Evolutionary conservation across 2,888 invertebrate species (phyloP), one percentile per base, ranked within the genome.

Genomic region (Trilocha varians): DNA sequence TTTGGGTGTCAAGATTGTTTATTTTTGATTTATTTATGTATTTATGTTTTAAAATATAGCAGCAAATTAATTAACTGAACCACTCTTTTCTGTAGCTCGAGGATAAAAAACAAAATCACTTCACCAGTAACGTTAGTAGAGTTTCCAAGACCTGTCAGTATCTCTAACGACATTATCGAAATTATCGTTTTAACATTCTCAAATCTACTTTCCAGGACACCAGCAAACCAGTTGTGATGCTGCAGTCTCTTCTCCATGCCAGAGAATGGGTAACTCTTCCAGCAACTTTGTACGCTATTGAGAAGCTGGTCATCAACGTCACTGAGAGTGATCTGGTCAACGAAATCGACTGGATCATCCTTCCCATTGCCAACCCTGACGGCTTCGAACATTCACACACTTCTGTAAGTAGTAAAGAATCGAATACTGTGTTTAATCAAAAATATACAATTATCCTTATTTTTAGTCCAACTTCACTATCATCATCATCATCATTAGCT

Each of bases 201-300:
- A 8, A 1, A 13, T n/a, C 9, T 34, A 34, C 3, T 55, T 58
- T n/a, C 3, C 58, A 75, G 62, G 74, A 80, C 32, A 44, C 34
- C n/a, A 61, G 52, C 0, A 89, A 89, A 46, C 90, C 90, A 0
- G 69, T 86, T 0, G 77, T 91, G 34, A 74, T 89, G 53, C 64
- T 90, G 34, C 88, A 90, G 49, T 89, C 87, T 9, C 87, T 89
- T 1, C 85, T 90, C 16, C 90, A 90, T 51, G 88, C 88, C 1
- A 87, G 92, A 16, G 93, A 93, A 64, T 93, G 92, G 92, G 88
- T 91, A 36, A 87, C 90, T 0, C 87, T 91, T 0, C 87, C 90
- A 3, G 87, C 88, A 0, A 88, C 90, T 0, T 68, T 91, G 0
- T 92, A 91, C 58, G 84, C 91, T 43, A 90, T 92, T 47, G 75